Evolutionary conservation across 2,888 invertebrate species (phyloP).

Genomic region (Galerucella calmariensis): DNA sequence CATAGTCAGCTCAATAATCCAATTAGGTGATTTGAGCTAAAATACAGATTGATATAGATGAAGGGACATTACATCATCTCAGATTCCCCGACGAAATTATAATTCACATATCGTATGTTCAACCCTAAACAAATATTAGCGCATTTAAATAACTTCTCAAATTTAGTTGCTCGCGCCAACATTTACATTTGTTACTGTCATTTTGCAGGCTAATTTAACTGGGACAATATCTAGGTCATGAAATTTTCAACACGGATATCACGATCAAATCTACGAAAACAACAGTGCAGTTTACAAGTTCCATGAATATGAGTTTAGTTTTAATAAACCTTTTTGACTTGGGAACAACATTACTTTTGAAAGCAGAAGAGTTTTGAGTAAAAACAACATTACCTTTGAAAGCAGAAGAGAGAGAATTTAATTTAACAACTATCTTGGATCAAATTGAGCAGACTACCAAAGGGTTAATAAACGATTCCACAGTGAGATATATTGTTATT

Average conservation of each 20-base stretch:
- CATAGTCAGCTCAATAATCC: background rate
- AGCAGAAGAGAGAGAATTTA: background rate
- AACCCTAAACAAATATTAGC: background rate
- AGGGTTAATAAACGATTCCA: too few species aligned
- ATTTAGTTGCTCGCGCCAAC: background rate
- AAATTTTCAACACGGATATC: background rate
- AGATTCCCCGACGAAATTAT: background rate
- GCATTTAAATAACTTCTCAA: background rate
- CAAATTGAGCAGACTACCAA: too few species aligned
- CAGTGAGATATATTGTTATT: too few species aligned
- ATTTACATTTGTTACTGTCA: background rate
- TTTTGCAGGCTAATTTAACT: background rate
- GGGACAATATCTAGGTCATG: background rate
- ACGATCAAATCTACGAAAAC: background rate
- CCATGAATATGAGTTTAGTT: background rate
- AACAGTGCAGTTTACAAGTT: background rate
- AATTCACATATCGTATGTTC: background rate
- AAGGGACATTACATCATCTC: slow-evolving; percentile 1
- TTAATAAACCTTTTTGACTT: too few species aligned
- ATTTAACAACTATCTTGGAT: background rate
- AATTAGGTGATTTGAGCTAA: background rate
- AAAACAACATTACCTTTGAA: too few species aligned
- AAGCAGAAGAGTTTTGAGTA: background rate
- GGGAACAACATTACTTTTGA: too few species aligned
- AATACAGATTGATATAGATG: background rate